A percentile compares a stretch with the other conserved stretches of the same genome.
Conservation (phyloP, 2,797 vertebrate genomes). For the Hirundo rustica region DNA sequence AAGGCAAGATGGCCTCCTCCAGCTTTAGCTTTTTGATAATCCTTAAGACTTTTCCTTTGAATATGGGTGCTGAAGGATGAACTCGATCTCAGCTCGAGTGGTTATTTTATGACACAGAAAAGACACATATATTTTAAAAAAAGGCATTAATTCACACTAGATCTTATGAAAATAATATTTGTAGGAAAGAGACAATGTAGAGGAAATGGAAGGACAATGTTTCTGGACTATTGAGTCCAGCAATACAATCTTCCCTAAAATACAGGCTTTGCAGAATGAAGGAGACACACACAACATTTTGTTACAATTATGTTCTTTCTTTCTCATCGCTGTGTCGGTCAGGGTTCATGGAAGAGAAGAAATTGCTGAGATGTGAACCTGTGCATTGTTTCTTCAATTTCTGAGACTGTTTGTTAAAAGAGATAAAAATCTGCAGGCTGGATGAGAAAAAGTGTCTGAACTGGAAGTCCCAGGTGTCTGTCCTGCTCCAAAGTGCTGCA, state of each 20-base stretch:
- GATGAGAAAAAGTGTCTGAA: neutral
- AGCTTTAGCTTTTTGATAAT: neutral
- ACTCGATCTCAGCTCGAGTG: neutral
- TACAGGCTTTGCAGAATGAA: neutral
- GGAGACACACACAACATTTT: neutral
- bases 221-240: neutral
- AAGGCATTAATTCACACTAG: neutral
- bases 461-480: neutral
- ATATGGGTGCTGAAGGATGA: neutral
- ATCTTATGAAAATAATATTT: neutral
- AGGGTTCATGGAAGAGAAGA: neutral
- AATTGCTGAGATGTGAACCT: neutral
- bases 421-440: neutral
- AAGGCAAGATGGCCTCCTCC: neutral
- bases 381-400: neutral
- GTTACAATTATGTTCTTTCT: neutral
- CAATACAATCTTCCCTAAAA: neutral
- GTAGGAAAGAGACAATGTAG: neutral
- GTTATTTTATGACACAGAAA: neutral
- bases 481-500: neutral
- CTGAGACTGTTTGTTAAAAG: slow-evolving; percentile 15
- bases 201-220: neutral
- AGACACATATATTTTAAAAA: neutral
- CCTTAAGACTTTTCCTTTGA: neutral
- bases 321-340: neutral